A percentile compares a stretch with the other conserved stretches of the same genome.
Evolutionary conservation across 2,797 vertebrate genomes (phyloP).

Genomic region (Hipposideros larvatus): DNA sequence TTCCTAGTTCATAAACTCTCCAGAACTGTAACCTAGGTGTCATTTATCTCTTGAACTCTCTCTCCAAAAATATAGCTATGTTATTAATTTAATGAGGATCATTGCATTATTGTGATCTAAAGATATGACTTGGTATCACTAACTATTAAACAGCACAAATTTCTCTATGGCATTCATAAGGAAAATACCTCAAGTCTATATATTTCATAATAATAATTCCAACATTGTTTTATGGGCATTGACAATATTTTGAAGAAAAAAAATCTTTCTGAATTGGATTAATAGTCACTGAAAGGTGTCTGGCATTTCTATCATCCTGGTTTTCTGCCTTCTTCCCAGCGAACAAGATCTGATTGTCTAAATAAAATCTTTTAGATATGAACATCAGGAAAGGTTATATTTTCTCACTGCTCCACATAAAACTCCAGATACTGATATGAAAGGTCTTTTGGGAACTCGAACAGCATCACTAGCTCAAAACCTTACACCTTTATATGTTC

Average conservation of each 20-base stretch:
- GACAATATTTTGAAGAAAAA: background rate
- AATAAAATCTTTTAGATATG: background rate
- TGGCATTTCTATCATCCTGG: background rate
- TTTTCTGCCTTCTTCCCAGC: background rate
- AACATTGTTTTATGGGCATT: background rate
- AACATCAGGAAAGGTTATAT: background rate
- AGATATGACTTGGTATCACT: background rate
- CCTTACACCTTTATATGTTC: background rate
- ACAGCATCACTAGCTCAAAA: background rate
- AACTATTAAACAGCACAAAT: background rate
- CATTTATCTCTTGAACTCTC: background rate
- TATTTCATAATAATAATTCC: background rate
- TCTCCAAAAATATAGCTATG: background rate
- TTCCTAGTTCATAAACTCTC: background rate
- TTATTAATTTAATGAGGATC: background rate
- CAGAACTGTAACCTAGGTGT: background rate
- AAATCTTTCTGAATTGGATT: background rate
- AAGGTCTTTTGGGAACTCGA: background rate
- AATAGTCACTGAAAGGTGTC: background rate
- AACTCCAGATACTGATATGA: background rate
- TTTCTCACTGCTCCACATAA: background rate
- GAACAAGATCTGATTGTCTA: conserved; percentile 4
- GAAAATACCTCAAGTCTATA: background rate
- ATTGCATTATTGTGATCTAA: background rate
- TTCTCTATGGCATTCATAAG: background rate